phyloP scores from a whole-genome alignment of 2,797 vertebrate genomes.

The Cuniculus paca region DNA sequence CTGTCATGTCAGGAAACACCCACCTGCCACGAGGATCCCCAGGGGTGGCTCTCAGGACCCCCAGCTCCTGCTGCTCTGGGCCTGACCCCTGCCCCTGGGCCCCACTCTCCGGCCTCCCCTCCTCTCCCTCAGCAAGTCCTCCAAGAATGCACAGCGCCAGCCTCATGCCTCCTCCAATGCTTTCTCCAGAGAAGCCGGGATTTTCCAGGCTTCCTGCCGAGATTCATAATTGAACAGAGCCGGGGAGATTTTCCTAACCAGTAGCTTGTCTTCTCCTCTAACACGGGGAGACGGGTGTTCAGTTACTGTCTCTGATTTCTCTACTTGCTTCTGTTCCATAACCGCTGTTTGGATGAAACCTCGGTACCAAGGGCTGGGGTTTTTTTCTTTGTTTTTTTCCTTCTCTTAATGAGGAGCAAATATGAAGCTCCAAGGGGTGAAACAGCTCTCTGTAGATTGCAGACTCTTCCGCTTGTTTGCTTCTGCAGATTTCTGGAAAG shows the following conservation, averaged over 20 bases:
- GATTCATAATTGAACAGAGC: slow-evolving; percentile 75
- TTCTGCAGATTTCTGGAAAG: slow-evolving; percentile 26
- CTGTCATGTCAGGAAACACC: neutral
- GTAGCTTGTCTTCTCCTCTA: neutral
- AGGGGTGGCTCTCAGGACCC: neutral
- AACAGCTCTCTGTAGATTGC: slow-evolving; percentile 9
- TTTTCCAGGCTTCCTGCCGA: slow-evolving; percentile 78
- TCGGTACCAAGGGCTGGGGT: neutral
- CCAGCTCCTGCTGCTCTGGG: neutral
- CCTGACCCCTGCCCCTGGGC: neutral
- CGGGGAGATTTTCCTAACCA: slow-evolving; percentile 62
- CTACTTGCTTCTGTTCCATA: neutral
- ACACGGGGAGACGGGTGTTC: slow-evolving; percentile 5
- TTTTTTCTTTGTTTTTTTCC: neutral
- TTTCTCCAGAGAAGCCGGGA: neutral
- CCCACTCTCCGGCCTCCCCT: neutral
- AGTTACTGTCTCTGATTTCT: slow-evolving; percentile 20
- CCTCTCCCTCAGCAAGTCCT: neutral
- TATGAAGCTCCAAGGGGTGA: neutral
- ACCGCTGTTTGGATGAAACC: neutral
- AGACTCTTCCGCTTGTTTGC: neutral
- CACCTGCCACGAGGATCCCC: neutral
- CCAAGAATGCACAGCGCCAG: neutral
- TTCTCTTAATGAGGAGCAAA: slow-evolving; percentile 64
- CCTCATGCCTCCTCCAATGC: neutral